A percentile compares a stretch with the other conserved stretches of the same genome.
phyloP scores from a whole-genome alignment of 2,797 vertebrate species.

The Lutra lutra region DNA sequence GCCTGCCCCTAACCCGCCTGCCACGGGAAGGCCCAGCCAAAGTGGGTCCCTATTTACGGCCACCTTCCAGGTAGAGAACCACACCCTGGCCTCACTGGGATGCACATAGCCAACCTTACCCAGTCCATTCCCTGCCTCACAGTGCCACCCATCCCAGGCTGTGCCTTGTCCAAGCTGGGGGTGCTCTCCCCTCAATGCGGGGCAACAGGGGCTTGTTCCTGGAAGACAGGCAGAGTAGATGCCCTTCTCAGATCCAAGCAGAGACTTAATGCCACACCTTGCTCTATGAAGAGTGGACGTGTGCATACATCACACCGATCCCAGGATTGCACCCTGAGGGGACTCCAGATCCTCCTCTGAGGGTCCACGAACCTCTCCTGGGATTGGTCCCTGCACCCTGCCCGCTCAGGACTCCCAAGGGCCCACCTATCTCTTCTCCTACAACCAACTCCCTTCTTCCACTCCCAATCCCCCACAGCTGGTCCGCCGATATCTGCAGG shows the following conservation, averaged over 20 bases:
- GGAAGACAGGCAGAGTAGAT: background rate
- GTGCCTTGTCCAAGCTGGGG: background rate
- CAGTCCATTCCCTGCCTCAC: background rate
- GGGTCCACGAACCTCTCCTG: background rate
- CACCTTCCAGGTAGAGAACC: background rate
- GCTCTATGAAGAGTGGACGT: background rate
- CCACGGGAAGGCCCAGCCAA: too few species aligned
- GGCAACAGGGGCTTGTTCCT: background rate
- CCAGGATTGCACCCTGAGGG: background rate
- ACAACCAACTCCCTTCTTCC: background rate
- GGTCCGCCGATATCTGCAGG: background rate
- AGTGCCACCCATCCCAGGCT: background rate
- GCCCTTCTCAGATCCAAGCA: background rate
- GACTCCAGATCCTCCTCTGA: background rate
- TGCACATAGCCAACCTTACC: background rate
- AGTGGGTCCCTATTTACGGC: background rate
- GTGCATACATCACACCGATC: background rate
- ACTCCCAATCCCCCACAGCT: background rate
- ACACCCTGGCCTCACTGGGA: background rate
- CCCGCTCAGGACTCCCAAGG: background rate
- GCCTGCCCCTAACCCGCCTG: accelerated
- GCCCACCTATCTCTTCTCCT: background rate
- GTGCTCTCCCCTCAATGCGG: background rate
- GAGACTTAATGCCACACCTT: background rate
- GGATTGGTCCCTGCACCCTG: background rate